Base-by-base conservation (phyloP, 2,888 invertebrate genomes). In the Dyspetes luteomarginatus region DNA sequence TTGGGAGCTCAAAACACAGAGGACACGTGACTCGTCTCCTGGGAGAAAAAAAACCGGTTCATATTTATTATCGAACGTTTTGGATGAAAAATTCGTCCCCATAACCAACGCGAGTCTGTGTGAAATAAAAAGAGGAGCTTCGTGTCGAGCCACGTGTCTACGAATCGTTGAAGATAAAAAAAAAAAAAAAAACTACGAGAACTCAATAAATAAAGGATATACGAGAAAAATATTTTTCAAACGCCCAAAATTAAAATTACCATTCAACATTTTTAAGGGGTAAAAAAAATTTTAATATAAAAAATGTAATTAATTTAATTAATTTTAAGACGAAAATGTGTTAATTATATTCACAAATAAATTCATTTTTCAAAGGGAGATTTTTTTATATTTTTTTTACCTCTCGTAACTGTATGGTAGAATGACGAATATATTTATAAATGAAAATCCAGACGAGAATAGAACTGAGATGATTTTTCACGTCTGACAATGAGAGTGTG, bases 31-130 rank as follows among this genome's bases (percentile, higher is more conserved):
- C n/a, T n/a, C 36, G 36, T 28, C 48, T 48, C 48, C 30, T 15
- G 28, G 9, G 45, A 5, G 45, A 17, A 15, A 17, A 7, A 58
- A 28, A 78, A 78, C 67, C 67, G 72, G 72, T 78, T 78, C 52
- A 72, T 60, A 78, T 67, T 60, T 24, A 67, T 67, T 72, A 58
- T 52, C 45, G 26, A 55, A 67, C 45, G 58, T 58, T 65, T n/a
- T 50, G 55, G 58, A 78, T 65, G 48, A 65, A 65, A 15, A 65
- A 64, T 45, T 30, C 19, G 50, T 30, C 60, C 36, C 12, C 36
- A 36, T 36, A 30, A 7, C 4, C 5, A 19, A 60, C 24, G 9
- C 56, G 43, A 64, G 55, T 45, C 26, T 52, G 22, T 17, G 50
- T 50, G 4, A 36, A 28, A 30, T 9, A 19, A 5, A 7, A 4